Base-by-base conservation (phyloP, 2,797 vertebrate genomes). In the Hylomyscus alleni region DNA sequence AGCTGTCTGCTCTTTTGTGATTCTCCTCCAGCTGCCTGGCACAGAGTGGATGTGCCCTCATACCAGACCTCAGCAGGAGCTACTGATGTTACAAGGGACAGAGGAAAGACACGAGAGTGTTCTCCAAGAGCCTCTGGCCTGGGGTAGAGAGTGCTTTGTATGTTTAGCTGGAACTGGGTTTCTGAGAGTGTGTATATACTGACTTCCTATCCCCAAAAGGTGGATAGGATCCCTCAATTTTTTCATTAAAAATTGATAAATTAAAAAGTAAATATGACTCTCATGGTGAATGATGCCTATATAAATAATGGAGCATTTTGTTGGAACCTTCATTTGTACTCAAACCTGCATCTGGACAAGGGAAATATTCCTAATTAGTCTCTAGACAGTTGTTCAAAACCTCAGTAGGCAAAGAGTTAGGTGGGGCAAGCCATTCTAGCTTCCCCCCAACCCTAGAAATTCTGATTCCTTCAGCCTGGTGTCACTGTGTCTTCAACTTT, bases 381-480 rank as follows among this genome's bases (percentile, higher is more conserved):
- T 56, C 60, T 75, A 31, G 56, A 54, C 2, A 34, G 9, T 26
- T 56, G 50, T 37, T 80, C 8, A 60, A 67, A 93, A 89, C 31
- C 52, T 90, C 73, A 65, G 40, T 6, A 77, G 24, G 14, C 52
- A 44, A 12, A 44, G 84, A 83, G 50, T 75, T 40, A 62, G 31
- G 29, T 50, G 56, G 0, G 4, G 22, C 72, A 44, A 83, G 76
- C 69, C 73, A 95, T 89, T 40, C n/a, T 31, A 89, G 78, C 69
- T 31, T 31, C 84, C 17, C 3, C 8, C 7, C 22, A 50, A 12
- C 47, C 47, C 90, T 58, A 40, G 60, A 84, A 81, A 62, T n/a
- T 93, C 85, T 82, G 78, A 95, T 90, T 91, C 94, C 80, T 83
- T 29, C 2, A 81, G 60, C 29, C 54, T 31, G 2, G 37, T 13